Evolutionary conservation across 2,888 invertebrate genomes (phyloP).

Genomic region (Calameuta pallipes): DNA sequence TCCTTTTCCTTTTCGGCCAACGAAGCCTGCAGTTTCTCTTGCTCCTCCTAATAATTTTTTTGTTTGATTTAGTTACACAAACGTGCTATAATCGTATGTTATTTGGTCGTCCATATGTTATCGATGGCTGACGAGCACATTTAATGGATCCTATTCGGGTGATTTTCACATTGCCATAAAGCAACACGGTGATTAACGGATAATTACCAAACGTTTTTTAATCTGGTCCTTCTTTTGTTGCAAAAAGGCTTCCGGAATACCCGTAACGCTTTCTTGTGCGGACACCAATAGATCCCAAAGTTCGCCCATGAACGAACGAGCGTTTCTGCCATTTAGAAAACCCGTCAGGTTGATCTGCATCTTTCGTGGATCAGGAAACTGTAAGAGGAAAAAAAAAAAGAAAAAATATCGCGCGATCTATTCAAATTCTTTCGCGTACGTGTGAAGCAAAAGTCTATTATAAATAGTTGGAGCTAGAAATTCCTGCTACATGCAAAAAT

Average conservation of each 20-base stretch:
- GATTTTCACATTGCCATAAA: too few species aligned
- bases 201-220: slow-evolving; percentile 82
- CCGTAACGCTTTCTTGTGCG: slow-evolving; percentile 94
- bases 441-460: too few species aligned
- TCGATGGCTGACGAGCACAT: too few species aligned
- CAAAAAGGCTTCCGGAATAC: slow-evolving; percentile 94
- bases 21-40: slow-evolving; percentile 77
- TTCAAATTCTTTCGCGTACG: background rate
- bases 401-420: slow-evolving; percentile 5
- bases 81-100: too few species aligned
- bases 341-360: slow-evolving; percentile 99
- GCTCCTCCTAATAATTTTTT: slow-evolving; percentile 73
- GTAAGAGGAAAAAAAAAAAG: slow-evolving; percentile 61
- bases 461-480: too few species aligned
- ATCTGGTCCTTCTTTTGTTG: slow-evolving; percentile 98
- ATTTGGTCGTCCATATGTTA: too few species aligned
- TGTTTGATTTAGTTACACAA: too few species aligned
- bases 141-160: too few species aligned
- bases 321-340: slow-evolving; percentile 97
- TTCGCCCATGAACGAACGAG: slow-evolving; percentile 97
- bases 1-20: slow-evolving; percentile 68
- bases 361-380: slow-evolving; percentile 97
- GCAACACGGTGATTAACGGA: slow-evolving; percentile 16
- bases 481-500: too few species aligned
- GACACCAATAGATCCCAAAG: slow-evolving; percentile 95